Evolutionary conservation across 1,140 invertebrate genomes (phyloP), one percentile per base, ranked within the genome.

Genomic region (Chelonus insularis): DNA sequence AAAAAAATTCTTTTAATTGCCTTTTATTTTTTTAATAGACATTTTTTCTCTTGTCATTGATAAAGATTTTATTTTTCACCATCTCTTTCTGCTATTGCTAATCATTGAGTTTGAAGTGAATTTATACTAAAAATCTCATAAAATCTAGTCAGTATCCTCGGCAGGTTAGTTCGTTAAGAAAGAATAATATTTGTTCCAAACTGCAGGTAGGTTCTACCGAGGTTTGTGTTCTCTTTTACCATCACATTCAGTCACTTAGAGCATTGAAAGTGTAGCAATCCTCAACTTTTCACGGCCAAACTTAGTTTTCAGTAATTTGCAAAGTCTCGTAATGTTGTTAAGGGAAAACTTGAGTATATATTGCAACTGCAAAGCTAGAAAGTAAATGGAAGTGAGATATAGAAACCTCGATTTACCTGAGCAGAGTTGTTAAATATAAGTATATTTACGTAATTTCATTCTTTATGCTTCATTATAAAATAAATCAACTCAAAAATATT

Each of bases 141-240:
- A 61, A 54, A 25, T 39, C 29, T 36, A 57, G 14, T 36, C 47
- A 55, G 29, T 58, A 58, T 57, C 20, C 54, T 47, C 47, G 60
- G 41, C 48, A 57, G 57, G 55, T 55, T 57, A 67, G 65, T 67
- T 67, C 65, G 65, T 67, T 67, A 67, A 62, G 65, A 64, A 67
- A 67, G 59, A 67, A 67, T 67, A 67, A 67, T 67, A 67, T 67
- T 67, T 67, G 65, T 57, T 47, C 48, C 56, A 60, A 62, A 66
- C 59, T 62, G 55, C 25, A 56, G 58, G 55, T 25, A 25, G 7
- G n/a, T 11, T 37, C 32, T 37, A 9, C 51, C 21, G 12, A 16
- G 11, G 14, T 36, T 39, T 25, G 25, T 29, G 7, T 20, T 23
- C 12, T 16, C 21, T 21, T 36, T 32, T 43, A 14, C 11, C 32